Conservation (phyloP, 2,797 vertebrate genomes). For the Myotis daubentonii region DNA sequence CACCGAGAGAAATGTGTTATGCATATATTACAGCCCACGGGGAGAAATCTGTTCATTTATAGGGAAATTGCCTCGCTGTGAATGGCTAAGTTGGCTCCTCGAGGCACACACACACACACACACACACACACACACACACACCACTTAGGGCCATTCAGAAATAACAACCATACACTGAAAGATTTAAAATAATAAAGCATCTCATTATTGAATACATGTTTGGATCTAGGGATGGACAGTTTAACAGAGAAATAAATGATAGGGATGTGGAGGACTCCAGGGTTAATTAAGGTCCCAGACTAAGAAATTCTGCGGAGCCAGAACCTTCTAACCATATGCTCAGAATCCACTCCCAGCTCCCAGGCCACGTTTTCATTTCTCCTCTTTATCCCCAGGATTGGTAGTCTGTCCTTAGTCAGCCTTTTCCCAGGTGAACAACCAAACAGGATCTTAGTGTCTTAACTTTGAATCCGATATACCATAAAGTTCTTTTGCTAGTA, state of each 20-base stretch:
- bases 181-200: conserved; percentile 47
- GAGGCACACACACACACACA: conserved; percentile 14
- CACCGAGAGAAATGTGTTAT: conserved; percentile 79
- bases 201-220: conserved; percentile 46
- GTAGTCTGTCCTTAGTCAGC: background rate
- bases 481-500: conserved; percentile 8
- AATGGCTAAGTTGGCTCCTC: conserved; percentile 72
- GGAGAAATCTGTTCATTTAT: conserved; percentile 82
- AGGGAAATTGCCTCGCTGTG: conserved; percentile 78
- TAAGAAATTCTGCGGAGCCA: background rate
- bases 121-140: background rate
- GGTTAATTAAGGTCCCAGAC: background rate
- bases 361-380: background rate
- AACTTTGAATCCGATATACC: background rate
- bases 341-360: background rate
- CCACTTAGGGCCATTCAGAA: conserved; percentile 74
- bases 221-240: background rate
- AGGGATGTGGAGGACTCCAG: background rate
- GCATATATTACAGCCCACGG: conserved; percentile 82
- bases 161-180: conserved; percentile 54
- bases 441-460: background rate
- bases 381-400: background rate
- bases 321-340: background rate
- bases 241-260: background rate
- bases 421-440: background rate